Evolutionary conservation across 2,113 vertebrate genomes (phyloP).

Genomic region (Pontoporia blainvillei): DNA sequence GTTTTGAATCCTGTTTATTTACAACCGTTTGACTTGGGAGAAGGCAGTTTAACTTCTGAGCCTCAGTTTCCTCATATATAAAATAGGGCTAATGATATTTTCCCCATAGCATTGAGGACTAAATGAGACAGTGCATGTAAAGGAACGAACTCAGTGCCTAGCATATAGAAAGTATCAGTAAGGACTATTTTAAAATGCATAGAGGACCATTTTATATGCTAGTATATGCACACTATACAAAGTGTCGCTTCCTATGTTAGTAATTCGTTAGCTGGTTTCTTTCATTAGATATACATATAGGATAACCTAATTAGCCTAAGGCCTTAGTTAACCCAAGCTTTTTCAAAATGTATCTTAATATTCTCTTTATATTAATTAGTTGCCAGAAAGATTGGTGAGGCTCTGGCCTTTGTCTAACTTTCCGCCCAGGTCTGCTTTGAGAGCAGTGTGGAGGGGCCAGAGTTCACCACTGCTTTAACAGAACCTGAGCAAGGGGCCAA

Average conservation of each 20-base stretch:
- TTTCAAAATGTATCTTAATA: background rate
- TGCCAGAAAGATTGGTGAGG: background rate
- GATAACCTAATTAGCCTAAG: background rate
- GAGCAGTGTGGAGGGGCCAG: background rate
- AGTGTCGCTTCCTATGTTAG: background rate
- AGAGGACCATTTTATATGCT: background rate
- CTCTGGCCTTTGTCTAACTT: background rate
- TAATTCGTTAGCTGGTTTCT: background rate
- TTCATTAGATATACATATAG: background rate
- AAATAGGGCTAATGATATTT: background rate
- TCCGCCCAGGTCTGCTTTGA: background rate
- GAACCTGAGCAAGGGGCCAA: background rate
- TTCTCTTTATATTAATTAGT: background rate
- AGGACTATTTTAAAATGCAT: background rate
- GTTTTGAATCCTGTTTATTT: background rate
- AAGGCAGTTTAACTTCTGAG: background rate
- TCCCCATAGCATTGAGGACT: background rate
- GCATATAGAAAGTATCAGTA: background rate
- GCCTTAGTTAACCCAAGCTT: background rate
- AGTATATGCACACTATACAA: background rate
- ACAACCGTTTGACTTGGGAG: background rate
- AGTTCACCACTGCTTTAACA: background rate
- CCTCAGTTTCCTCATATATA: background rate
- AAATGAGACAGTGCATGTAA: background rate
- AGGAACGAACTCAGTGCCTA: background rate